A percentile compares a stretch with the other conserved stretches of the same genome.
These are phyloP conservation scores for Ispidina lecontei DNA, from an alignment of 2,797 vertebrate species.

Conservation along the genomic window DNA sequence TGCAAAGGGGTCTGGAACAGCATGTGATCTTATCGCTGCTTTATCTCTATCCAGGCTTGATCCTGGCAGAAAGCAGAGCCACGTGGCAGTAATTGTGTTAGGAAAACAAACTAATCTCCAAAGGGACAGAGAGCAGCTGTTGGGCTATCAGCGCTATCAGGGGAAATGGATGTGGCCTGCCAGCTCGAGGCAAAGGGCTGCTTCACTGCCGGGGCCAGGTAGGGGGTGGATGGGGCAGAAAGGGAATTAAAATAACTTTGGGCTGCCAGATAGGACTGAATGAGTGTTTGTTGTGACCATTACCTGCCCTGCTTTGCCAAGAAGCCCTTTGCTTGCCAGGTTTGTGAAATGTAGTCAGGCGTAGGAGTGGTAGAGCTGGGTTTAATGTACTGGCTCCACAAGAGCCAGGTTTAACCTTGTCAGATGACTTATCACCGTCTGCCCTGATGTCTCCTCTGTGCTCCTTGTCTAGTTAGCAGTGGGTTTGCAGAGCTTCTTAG, in stretches of 20 bases:
- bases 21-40: constrained; percentile 18
- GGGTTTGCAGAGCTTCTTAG: neutral
- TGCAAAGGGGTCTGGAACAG: neutral
- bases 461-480: neutral
- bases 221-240: neutral
- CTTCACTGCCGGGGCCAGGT: neutral
- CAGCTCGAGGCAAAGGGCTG: neutral
- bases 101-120: constrained; percentile 71
- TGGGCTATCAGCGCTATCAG: constrained; percentile 7
- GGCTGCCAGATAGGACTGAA: neutral
- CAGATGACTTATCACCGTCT: neutral
- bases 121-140: constrained; percentile 62
- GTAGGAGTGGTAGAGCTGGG: neutral
- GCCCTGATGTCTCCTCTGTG: neutral
- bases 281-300: neutral
- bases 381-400: rapidly evolving
- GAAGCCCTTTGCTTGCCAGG: neutral
- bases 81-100: constrained; percentile 72
- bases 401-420: neutral
- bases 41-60: constrained; percentile 57
- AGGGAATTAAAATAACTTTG: neutral
- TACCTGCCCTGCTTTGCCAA: neutral
- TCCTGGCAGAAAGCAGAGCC: constrained; percentile 31
- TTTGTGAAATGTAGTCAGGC: neutral
- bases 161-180: constrained; percentile 14